Conservation (phyloP, 2,113 vertebrate species). For the Ranitomeya imitator region DNA sequence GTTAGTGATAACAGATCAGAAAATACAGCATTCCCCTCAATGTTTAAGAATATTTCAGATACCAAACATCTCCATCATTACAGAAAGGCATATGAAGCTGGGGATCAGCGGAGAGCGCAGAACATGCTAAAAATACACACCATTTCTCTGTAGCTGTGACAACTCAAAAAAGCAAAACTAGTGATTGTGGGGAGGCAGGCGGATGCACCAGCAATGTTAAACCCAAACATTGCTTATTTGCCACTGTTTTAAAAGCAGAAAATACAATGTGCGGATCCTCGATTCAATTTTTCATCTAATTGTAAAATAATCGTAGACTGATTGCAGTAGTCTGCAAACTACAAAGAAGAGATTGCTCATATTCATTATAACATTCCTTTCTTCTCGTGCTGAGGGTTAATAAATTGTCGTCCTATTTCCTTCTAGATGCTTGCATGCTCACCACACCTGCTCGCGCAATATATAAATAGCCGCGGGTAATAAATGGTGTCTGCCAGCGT, state of each 20-base stretch:
- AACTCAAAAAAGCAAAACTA: slow-evolving; percentile 57
- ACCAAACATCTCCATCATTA: slow-evolving; percentile 51
- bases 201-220: slow-evolving; percentile 31
- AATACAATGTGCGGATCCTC: not conserved
- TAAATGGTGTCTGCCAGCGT: slow-evolving; percentile 50
- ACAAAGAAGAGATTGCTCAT: not conserved
- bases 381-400: slow-evolving; percentile 19
- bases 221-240: not conserved
- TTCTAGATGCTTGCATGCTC: slow-evolving; percentile 20
- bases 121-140: slow-evolving; percentile 52
- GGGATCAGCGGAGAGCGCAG: slow-evolving; percentile 45
- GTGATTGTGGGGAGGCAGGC: slow-evolving; percentile 8
- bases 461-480: slow-evolving; percentile 52
- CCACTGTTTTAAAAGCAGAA: not conserved
- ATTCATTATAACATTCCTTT: not conserved
- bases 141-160: slow-evolving; percentile 53
- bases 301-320: not conserved
- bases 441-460: slow-evolving; percentile 43
- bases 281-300: not conserved
- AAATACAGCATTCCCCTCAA: not conserved
- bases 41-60: slow-evolving; percentile 29
- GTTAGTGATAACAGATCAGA: slow-evolving; percentile 7
- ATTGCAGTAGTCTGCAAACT: not conserved
- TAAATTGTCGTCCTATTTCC: slow-evolving; percentile 17
- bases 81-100: slow-evolving; percentile 39